phyloP scores from a whole-genome alignment of 2,113 vertebrate genomes.

The Malurus melanocephalus region DNA sequence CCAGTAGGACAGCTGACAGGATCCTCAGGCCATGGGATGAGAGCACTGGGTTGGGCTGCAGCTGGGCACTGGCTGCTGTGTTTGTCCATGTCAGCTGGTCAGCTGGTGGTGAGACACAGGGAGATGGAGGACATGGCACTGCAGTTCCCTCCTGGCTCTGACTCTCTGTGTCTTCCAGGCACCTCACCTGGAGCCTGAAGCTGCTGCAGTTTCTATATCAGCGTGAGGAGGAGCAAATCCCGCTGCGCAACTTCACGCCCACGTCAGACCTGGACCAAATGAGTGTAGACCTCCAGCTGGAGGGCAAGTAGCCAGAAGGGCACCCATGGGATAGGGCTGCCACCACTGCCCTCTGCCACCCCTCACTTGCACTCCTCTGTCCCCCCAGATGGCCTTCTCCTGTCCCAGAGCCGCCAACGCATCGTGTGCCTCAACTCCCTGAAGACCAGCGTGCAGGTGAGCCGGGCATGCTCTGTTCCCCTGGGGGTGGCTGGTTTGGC shows the following conservation, averaged over 20 bases:
- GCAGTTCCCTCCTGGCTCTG: background rate
- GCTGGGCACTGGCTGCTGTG: background rate
- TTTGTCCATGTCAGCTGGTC: background rate
- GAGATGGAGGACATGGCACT: background rate
- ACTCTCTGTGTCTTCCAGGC: conserved; percentile 66
- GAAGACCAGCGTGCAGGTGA: conserved; percentile 85
- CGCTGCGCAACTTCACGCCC: conserved; percentile 84
- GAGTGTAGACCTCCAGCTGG: conserved; percentile 84
- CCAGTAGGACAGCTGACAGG: background rate
- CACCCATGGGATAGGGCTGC: accelerated
- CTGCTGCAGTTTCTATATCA: conserved; percentile 82
- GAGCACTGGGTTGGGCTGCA: background rate
- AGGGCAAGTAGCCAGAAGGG: conserved; percentile 73
- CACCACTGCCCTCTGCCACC: accelerated
- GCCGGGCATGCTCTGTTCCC: background rate
- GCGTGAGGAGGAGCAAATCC: conserved; percentile 84
- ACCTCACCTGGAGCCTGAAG: conserved; percentile 94
- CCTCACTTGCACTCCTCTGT: background rate
- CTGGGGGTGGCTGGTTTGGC: background rate
- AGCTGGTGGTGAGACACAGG: background rate
- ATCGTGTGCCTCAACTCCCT: conserved; percentile 90
- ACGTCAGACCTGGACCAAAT: conserved; percentile 89
- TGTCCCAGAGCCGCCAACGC: conserved; percentile 96
- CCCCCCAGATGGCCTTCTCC: conserved; percentile 86
- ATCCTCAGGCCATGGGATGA: background rate